Percentiles rank a stretch among this genome's conserved stretches.
Conservation (phyloP, 1,140 invertebrate species). For the Bombus superbus region DNA sequence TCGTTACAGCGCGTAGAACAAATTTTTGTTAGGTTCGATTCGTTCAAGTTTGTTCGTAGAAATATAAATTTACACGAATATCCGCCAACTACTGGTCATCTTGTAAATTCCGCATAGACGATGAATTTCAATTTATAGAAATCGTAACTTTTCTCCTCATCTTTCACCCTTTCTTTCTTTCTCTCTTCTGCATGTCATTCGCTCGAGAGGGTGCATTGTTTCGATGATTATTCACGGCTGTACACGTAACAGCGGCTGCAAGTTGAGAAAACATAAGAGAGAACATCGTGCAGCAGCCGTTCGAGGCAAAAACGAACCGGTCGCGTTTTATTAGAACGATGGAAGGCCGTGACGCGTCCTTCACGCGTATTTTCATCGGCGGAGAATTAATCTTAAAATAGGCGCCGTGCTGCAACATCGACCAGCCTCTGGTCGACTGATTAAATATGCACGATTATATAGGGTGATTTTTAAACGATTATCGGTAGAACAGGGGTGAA, state of each 20-base stretch:
- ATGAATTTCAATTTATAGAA: too few relatives aligned
- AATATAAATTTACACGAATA: too few relatives aligned
- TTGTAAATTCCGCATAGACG: too few relatives aligned
- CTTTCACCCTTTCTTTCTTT: neutral
- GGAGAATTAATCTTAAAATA: constrained; percentile 55
- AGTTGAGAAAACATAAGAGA: neutral
- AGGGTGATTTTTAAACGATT: constrained; percentile 3
- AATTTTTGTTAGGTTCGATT: too few relatives aligned
- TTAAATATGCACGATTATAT: constrained; percentile 28
- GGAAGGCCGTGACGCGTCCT: constrained; percentile 55
- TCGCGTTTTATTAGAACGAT: constrained; percentile 34
- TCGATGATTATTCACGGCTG: neutral
- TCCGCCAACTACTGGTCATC: too few relatives aligned
- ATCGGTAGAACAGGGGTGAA: neutral
- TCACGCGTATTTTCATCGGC: constrained; percentile 50
- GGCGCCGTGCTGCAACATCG: constrained; percentile 17
- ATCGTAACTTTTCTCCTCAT: too few relatives aligned
- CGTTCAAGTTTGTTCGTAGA: too few relatives aligned
- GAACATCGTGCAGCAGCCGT: neutral
- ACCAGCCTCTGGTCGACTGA: constrained; percentile 1
- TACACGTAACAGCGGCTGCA: neutral
- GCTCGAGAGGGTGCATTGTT: neutral
- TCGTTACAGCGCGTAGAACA: too few relatives aligned
- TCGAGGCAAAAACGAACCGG: constrained; percentile 9
- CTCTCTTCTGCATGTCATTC: neutral